Percentiles rank a stretch among this genome's conserved stretches.
Evolutionary conservation across 92 coral and sea anemone genomes (phyloP).

Genomic region (Heliopora coerulea): DNA sequence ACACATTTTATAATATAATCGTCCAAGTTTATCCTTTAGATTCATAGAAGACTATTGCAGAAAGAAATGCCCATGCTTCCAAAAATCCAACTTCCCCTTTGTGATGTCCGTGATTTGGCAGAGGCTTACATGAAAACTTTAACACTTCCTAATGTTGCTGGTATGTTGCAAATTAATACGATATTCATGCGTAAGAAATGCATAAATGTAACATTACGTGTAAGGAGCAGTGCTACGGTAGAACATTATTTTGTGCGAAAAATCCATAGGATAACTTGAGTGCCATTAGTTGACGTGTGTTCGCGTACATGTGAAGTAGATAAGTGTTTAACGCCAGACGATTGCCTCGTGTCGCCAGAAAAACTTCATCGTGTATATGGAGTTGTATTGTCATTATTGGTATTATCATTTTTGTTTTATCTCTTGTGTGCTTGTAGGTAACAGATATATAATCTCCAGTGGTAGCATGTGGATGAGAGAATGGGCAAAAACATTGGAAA

Average conservation of each 20-base stretch:
- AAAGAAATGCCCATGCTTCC: conserved; percentile 82
- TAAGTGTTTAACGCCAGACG: no score
- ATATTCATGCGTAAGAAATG: no score
- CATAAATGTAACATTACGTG: no score
- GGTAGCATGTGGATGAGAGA: conserved; percentile 81
- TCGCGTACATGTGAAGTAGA: no score
- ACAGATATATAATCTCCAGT: conserved; percentile 65
- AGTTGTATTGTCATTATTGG: no score
- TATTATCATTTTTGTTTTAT: not conserved
- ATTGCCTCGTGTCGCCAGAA: no score
- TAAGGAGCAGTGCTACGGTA: no score
- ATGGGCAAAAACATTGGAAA: conserved; percentile 65
- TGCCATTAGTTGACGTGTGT: no score
- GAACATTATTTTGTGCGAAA: no score
- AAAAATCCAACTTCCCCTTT: conserved; percentile 54
- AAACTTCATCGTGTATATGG: no score
- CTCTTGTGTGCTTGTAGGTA: conserved; percentile 44
- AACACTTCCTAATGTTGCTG: conserved; percentile 75
- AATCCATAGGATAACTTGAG: no score
- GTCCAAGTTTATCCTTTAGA: conserved; percentile 41
- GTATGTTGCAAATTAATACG: conserved; percentile 39
- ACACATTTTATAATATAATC: not conserved
- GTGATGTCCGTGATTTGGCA: conserved; percentile 92
- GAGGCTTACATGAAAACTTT: conserved; percentile 77
- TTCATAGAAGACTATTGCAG: conserved; percentile 75